phyloP scores from a whole-genome alignment of 1,140 invertebrate genomes.

The Pinna nobilis region DNA sequence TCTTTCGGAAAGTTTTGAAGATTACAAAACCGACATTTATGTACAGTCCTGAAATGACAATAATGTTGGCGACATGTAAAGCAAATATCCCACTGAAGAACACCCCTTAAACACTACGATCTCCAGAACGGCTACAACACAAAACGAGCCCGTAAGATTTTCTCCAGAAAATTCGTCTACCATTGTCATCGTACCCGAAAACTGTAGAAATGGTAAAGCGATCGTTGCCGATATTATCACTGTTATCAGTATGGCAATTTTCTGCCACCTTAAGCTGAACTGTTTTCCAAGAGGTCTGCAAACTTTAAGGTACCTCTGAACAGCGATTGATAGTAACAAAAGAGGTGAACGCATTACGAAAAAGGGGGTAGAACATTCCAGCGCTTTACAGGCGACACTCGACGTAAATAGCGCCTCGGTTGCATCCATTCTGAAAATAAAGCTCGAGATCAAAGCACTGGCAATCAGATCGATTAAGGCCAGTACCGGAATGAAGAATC shows the following conservation, averaged over 20 bases:
- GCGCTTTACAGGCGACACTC: conserved; percentile 15
- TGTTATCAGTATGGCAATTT: conserved; percentile 1
- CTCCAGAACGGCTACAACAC: too few relatives aligned
- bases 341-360: conserved; percentile 3
- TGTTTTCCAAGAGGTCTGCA: conserved; percentile 29
- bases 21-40: too few relatives aligned
- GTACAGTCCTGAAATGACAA: too few relatives aligned
- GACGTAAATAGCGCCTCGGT: conserved; percentile 17
- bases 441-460: conserved; percentile 13
- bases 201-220: conserved; percentile 3
- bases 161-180: too few relatives aligned
- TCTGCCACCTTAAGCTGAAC: conserved; percentile 19
- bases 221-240: background rate
- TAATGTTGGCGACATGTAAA: too few relatives aligned
- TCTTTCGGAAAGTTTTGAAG: too few relatives aligned
- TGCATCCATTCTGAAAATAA: conserved; percentile 28
- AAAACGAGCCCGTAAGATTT: too few relatives aligned
- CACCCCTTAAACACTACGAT: too few relatives aligned
- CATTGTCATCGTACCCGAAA: conserved; percentile 9
- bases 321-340: conserved; percentile 30
- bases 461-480: conserved; percentile 28
- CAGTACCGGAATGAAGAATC: conserved; percentile 38
- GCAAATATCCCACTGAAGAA: too few relatives aligned
- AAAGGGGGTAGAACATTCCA: conserved; percentile 29
- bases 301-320: conserved; percentile 39